Evolutionary conservation across 1,140 invertebrate genomes (phyloP).

Genomic region (Brachionus asplanchnoidis): DNA sequence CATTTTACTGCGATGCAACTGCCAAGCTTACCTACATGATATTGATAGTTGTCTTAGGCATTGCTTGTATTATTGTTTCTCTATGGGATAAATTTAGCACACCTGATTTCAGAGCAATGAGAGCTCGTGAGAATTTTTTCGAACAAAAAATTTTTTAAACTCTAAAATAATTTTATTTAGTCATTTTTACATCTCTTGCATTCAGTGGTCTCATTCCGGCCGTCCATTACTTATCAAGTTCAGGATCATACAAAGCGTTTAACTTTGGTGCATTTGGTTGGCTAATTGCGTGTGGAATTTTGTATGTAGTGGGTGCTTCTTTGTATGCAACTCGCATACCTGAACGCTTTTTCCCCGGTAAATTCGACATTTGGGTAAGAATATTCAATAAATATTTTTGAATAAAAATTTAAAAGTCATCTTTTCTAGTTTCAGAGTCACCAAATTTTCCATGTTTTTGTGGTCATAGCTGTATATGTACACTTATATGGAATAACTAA

Average conservation of each 20-base stretch:
- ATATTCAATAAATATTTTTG: background rate
- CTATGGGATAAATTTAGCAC: conserved; percentile 95
- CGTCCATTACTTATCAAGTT: conserved; percentile 59
- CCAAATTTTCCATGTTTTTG: conserved; percentile 95
- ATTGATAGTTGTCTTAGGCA: conserved; percentile 82
- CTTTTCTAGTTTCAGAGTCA: conserved; percentile 79
- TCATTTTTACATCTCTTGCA: conserved; percentile 89
- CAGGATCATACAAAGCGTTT: conserved; percentile 59
- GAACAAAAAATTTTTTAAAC: background rate
- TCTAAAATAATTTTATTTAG: conserved; percentile 54
- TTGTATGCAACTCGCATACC: conserved; percentile 91
- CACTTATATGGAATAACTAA: conserved; percentile 96
- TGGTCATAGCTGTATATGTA: conserved; percentile 92
- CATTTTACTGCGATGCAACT: conserved; percentile 79
- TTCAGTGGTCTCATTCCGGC: conserved; percentile 84
- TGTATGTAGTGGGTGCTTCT: conserved; percentile 89
- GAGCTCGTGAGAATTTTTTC: conserved; percentile 62
- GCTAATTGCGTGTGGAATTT: conserved; percentile 89
- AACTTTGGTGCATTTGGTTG: conserved; percentile 81
- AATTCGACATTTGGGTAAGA: conserved; percentile 76
- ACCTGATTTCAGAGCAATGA: conserved; percentile 77
- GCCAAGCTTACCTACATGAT: conserved; percentile 62
- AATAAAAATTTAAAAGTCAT: background rate
- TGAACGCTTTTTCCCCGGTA: conserved; percentile 95
- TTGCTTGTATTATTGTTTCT: conserved; percentile 88